Percentiles rank a stretch among this genome's conserved stretches.
Evolutionary conservation across 2,888 invertebrate genomes (phyloP).

Genomic region (Mermis nigrescens): DNA sequence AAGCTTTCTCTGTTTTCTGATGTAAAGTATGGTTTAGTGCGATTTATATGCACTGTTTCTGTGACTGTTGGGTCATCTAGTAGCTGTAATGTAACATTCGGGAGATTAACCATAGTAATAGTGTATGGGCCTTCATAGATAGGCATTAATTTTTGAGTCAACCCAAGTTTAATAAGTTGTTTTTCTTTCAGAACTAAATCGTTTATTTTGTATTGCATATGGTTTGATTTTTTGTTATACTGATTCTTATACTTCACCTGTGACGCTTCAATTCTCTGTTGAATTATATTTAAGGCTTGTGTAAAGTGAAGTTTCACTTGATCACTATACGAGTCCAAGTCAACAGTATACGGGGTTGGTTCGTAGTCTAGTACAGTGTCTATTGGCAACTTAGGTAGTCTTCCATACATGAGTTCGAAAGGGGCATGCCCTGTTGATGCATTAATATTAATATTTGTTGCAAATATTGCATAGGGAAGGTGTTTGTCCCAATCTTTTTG

Average conservation of each 20-base stretch:
- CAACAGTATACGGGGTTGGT: not conserved
- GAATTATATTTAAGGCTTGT: not conserved
- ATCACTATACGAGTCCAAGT: not conserved
- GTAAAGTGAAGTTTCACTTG: slow-evolving; percentile 30
- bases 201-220: not conserved
- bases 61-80: slow-evolving; percentile 22
- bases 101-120: not conserved
- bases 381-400: slow-evolving; percentile 15
- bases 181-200: not conserved
- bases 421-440: slow-evolving; percentile 16
- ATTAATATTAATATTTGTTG: slow-evolving; percentile 18
- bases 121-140: not conserved
- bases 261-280: not conserved
- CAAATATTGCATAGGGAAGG: slow-evolving; percentile 18
- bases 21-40: not conserved
- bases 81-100: not conserved
- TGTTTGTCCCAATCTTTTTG: slow-evolving; percentile 23
- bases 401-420: slow-evolving; percentile 13
- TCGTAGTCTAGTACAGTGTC: slow-evolving; percentile 6
- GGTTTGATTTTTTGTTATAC: not conserved
- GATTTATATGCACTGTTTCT: slow-evolving; percentile 32
- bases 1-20: no score
- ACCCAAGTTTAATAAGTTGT: not conserved
- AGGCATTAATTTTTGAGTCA: not conserved
- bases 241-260: not conserved